A percentile compares a stretch with the other conserved stretches of the same genome.
phyloP scores from a whole-genome alignment of 2,113 vertebrate species.

The Apteryx owenii region DNA sequence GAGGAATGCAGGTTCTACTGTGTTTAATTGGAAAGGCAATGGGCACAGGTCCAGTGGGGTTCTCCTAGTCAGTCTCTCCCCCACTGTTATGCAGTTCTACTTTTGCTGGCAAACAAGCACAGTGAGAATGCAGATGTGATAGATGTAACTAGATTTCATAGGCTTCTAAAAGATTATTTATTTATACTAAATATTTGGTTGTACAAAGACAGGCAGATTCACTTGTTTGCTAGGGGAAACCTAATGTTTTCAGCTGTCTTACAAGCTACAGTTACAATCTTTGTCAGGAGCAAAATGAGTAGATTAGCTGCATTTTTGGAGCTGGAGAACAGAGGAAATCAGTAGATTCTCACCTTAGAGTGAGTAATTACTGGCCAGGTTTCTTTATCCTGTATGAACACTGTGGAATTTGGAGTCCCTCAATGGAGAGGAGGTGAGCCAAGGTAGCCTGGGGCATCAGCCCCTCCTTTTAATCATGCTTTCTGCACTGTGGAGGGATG shows the following conservation, averaged over 20 bases:
- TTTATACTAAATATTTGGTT: background rate
- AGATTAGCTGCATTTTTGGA: background rate
- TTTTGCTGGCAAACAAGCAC: background rate
- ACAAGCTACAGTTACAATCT: background rate
- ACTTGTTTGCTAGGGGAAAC: background rate
- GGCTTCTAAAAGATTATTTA: background rate
- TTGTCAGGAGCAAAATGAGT: background rate
- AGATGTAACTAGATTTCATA: background rate
- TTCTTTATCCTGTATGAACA: background rate
- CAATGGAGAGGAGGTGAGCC: background rate
- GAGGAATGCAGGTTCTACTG: background rate
- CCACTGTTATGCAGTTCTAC: background rate
- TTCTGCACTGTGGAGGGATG: background rate
- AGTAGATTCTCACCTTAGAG: background rate
- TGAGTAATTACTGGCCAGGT: background rate
- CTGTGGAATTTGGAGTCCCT: background rate
- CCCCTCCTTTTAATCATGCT: background rate
- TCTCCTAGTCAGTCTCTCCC: background rate
- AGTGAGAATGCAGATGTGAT: background rate
- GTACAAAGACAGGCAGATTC: slow-evolving; percentile 4
- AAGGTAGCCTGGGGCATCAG: background rate
- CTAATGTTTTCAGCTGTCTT: slow-evolving; percentile 22
- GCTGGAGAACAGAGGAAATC: background rate
- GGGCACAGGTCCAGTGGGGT: background rate
- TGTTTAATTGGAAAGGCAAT: background rate